These are phyloP conservation scores for Chrysolina oricalcia DNA, from an alignment of 2,888 invertebrate species.

Conservation along the genomic window DNA sequence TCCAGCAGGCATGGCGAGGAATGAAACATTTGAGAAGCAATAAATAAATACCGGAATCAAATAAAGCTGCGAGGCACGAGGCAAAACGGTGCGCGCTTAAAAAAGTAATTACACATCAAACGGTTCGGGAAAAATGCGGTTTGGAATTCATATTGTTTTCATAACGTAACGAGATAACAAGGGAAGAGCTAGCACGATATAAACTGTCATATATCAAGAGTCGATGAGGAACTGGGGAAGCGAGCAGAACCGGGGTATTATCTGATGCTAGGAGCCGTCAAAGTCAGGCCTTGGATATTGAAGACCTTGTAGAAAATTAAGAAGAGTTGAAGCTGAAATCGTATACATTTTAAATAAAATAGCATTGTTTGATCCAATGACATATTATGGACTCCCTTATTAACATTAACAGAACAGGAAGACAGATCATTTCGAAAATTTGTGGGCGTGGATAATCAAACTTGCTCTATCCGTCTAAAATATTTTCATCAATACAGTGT, in stretches of 20 bases:
- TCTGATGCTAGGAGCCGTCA: too few species aligned
- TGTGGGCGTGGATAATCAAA: too few species aligned
- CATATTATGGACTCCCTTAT: too few species aligned
- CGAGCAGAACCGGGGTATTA: conserved; percentile 24
- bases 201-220: conserved; percentile 70
- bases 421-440: too few species aligned
- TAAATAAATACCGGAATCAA: conserved; percentile 69
- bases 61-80: conserved; percentile 61
- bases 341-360: too few species aligned
- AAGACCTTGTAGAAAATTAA: too few species aligned
- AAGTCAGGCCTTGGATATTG: too few species aligned
- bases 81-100: conserved; percentile 57
- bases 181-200: conserved; percentile 64
- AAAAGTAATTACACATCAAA: conserved; percentile 73
- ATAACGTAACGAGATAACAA: conserved; percentile 68
- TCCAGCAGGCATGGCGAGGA: conserved; percentile 26
- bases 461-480: too few species aligned
- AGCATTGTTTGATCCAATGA: too few species aligned
- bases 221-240: conserved; percentile 60
- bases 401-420: too few species aligned
- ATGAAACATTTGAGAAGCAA: conserved; percentile 59
- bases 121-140: conserved; percentile 71
- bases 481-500: too few species aligned
- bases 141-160: conserved; percentile 73
- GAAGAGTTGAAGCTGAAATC: too few species aligned